A percentile compares a stretch with the other conserved stretches of the same genome.
Evolutionary conservation across 1,140 invertebrate genomes (phyloP).

Genomic region (Ips nitidus): DNA sequence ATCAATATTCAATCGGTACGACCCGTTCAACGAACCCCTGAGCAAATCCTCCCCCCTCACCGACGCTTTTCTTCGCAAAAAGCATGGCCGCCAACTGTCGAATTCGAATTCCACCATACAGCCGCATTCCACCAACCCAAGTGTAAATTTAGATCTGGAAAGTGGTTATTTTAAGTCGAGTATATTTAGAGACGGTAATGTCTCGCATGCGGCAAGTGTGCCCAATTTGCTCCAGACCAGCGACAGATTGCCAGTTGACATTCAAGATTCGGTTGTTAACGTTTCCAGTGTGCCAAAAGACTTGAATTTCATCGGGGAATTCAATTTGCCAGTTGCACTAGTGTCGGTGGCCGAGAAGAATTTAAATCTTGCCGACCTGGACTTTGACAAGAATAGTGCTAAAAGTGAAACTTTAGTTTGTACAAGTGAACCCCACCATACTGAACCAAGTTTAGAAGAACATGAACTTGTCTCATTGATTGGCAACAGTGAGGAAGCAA

Average conservation of each 20-base stretch:
- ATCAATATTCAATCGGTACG: slow-evolving; percentile 44
- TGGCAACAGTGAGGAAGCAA: not conserved
- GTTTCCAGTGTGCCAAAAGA: slow-evolving; percentile 59
- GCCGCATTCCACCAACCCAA: slow-evolving; percentile 9
- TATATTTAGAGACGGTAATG: slow-evolving; percentile 48
- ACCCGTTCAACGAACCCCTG: slow-evolving; percentile 24
- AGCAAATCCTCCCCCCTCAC: slow-evolving; percentile 42
- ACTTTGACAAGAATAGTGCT: not conserved
- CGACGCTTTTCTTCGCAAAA: slow-evolving; percentile 43
- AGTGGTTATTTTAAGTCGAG: slow-evolving; percentile 35
- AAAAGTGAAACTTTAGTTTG: slow-evolving; percentile 1
- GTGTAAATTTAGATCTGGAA: slow-evolving; percentile 48
- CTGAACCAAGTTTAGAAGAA: not conserved
- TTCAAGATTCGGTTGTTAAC: slow-evolving; percentile 42
- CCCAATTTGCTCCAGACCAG: slow-evolving; percentile 48
- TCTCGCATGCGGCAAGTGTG: slow-evolving; percentile 48
- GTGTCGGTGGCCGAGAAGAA: slow-evolving; percentile 52
- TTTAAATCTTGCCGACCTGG: slow-evolving; percentile 57
- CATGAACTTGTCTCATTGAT: slow-evolving; percentile 8
- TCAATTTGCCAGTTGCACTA: slow-evolving; percentile 33
- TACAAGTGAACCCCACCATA: not conserved
- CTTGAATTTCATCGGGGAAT: slow-evolving; percentile 53
- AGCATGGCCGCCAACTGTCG: slow-evolving; percentile 25
- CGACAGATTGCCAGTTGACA: slow-evolving; percentile 24
- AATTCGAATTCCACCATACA: slow-evolving; percentile 14